A percentile compares a stretch with the other conserved stretches of the same genome.
Conservation (phyloP, 2,113 vertebrate genomes). For the Ovis aries region DNA sequence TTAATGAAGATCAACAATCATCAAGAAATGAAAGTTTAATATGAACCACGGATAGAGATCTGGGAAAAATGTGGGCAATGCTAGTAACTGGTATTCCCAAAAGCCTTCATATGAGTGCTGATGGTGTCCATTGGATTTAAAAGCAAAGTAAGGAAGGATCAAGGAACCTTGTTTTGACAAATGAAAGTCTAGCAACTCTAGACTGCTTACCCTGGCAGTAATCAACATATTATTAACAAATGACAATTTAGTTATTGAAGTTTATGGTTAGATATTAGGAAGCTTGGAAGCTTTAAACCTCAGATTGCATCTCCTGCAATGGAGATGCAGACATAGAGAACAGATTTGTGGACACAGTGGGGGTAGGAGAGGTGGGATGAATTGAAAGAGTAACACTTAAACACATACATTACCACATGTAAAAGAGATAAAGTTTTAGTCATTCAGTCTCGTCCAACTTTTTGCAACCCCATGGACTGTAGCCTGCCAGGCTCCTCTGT, state of each 20-base stretch:
- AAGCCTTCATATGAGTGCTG: too few species aligned
- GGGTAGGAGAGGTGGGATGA: background rate
- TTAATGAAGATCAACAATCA: background rate
- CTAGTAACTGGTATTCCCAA: background rate
- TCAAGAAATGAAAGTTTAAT: background rate
- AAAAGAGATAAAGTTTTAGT: background rate
- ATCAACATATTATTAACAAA: background rate
- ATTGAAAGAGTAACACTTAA: background rate
- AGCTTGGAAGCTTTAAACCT: background rate
- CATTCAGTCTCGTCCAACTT: background rate
- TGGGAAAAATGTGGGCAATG: rapidly evolving
- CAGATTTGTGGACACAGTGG: background rate
- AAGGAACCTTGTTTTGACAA: background rate
- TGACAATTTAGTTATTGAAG: background rate
- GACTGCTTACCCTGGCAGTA: background rate
- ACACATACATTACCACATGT: background rate
- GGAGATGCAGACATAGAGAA: background rate
- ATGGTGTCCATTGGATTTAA: background rate
- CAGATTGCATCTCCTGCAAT: background rate
- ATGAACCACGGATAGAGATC: background rate
- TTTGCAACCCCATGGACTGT: background rate
- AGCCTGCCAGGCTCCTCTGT: background rate
- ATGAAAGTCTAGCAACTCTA: background rate
- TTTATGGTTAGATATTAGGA: background rate
- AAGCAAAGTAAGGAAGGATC: background rate